phyloP scores from a whole-genome alignment of 1,140 invertebrate species.

The Drosophila littoralis region DNA sequence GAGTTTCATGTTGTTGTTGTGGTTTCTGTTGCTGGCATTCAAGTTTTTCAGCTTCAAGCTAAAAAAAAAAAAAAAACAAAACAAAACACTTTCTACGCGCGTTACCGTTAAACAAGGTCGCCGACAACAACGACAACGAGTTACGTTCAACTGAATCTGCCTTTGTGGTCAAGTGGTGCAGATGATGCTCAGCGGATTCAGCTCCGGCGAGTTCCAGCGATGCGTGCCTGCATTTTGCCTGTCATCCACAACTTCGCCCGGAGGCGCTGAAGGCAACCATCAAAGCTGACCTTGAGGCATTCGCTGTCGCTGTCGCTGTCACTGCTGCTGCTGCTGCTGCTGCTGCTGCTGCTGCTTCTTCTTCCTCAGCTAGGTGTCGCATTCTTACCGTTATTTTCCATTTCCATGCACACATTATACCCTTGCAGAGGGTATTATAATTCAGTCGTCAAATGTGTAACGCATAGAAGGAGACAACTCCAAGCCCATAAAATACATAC shows the following conservation, averaged over 20 bases:
- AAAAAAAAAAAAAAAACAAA: conserved; percentile 44
- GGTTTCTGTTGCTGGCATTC: conserved; percentile 55
- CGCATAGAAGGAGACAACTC: no score
- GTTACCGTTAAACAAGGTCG: conserved; percentile 81
- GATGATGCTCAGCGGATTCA: conserved; percentile 5
- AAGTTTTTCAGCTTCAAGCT: conserved; percentile 57
- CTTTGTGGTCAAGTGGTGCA: conserved; percentile 50
- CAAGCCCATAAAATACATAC: no score
- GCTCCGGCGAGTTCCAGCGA: conserved; percentile 18
- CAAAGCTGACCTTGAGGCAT: conserved; percentile 39
- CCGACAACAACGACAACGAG: conserved; percentile 45
- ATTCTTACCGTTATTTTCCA: conserved; percentile 43
- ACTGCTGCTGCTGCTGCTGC: background rate
- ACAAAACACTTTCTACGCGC: conserved; percentile 81
- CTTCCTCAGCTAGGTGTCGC: conserved; percentile 19
- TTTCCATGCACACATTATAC: no score
- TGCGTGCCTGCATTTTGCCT: conserved; percentile 53
- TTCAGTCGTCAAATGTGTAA: no score
- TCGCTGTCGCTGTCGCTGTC: conserved; percentile 6
- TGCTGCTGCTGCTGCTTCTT: background rate
- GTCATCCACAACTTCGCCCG: conserved; percentile 22
- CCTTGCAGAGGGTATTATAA: no score
- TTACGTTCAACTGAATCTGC: conserved; percentile 40
- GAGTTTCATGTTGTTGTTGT: conserved; percentile 24
- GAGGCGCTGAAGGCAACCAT: background rate